Evolutionary conservation across 2,888 invertebrate species (phyloP).

Genomic region (Platynereis dumerilii): DNA sequence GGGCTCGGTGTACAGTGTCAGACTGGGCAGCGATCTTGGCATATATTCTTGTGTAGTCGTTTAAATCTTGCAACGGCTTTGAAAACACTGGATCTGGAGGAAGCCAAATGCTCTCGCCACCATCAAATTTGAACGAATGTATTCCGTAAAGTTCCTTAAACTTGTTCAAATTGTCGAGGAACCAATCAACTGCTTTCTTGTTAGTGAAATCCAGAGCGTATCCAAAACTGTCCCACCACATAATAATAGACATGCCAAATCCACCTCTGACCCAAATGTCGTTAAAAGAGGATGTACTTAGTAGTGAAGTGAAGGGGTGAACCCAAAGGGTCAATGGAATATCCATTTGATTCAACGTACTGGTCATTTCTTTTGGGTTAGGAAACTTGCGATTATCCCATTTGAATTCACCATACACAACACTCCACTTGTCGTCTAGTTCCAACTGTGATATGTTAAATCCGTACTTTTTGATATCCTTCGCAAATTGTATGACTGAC

Average conservation of each 20-base stretch:
- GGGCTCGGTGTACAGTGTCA: conserved; percentile 59
- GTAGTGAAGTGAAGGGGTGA: conserved; percentile 79
- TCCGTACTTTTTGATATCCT: conserved; percentile 43
- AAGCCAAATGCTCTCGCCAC: conserved; percentile 65
- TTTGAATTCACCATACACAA: conserved; percentile 74
- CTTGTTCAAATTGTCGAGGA: conserved; percentile 71
- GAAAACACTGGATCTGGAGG: conserved; percentile 38
- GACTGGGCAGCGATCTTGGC: conserved; percentile 36
- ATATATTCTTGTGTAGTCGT: conserved; percentile 44
- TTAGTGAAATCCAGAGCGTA: conserved; percentile 85
- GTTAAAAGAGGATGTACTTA: conserved; percentile 79
- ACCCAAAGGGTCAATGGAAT: conserved; percentile 78
- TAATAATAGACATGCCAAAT: conserved; percentile 65
- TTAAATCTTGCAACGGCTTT: conserved; percentile 33
- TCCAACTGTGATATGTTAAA: conserved; percentile 65
- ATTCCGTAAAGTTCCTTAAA: conserved; percentile 75
- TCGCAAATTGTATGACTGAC: conserved; percentile 21
- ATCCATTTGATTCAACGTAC: conserved; percentile 49
- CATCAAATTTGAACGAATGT: conserved; percentile 87
- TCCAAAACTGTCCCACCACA: conserved; percentile 77
- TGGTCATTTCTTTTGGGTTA: conserved; percentile 70
- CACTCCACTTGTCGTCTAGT: conserved; percentile 84
- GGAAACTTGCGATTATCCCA: conserved; percentile 77
- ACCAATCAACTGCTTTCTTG: conserved; percentile 81
- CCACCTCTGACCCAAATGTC: conserved; percentile 69